Conservation (phyloP, 2,888 invertebrate species). For the Nezara viridula region DNA sequence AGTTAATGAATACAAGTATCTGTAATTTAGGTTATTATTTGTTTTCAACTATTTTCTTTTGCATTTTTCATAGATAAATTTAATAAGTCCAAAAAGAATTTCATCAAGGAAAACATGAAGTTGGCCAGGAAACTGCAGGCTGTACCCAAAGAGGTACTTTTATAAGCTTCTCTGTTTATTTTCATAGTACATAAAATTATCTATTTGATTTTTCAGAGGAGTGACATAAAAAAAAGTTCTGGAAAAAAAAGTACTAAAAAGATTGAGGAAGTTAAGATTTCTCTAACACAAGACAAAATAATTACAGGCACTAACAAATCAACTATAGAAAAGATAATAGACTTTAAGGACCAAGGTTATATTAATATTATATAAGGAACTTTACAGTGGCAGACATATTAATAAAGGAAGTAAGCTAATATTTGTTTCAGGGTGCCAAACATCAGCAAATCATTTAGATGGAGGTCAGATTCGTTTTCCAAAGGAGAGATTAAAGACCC, state of each 20-base stretch:
- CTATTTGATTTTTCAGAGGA: background rate
- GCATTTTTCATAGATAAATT: background rate
- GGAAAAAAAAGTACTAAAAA: slow-evolving; percentile 25
- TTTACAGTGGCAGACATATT: background rate
- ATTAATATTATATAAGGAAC: background rate
- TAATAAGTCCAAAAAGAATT: slow-evolving; percentile 33
- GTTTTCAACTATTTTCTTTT: background rate
- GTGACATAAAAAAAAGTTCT: background rate
- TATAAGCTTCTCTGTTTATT: background rate
- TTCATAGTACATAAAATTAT: background rate
- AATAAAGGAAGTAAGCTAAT: background rate
- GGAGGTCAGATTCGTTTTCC: slow-evolving; percentile 47
- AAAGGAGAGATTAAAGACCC: background rate
- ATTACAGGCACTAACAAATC: background rate
- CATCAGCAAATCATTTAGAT: slow-evolving; percentile 22
- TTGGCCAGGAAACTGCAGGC: slow-evolving; percentile 6
- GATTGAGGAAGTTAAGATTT: background rate
- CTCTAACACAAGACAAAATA: background rate
- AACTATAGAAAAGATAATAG: background rate
- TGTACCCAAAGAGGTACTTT: slow-evolving; percentile 3
- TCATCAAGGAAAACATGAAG: slow-evolving; percentile 55
- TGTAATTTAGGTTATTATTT: background rate
- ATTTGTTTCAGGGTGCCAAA: slow-evolving; percentile 51
- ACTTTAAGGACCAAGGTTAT: slow-evolving; percentile 24
- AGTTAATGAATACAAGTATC: background rate